Evolutionary conservation across 2,113 vertebrate genomes (phyloP).

Genomic region (Rhea americana): DNA sequence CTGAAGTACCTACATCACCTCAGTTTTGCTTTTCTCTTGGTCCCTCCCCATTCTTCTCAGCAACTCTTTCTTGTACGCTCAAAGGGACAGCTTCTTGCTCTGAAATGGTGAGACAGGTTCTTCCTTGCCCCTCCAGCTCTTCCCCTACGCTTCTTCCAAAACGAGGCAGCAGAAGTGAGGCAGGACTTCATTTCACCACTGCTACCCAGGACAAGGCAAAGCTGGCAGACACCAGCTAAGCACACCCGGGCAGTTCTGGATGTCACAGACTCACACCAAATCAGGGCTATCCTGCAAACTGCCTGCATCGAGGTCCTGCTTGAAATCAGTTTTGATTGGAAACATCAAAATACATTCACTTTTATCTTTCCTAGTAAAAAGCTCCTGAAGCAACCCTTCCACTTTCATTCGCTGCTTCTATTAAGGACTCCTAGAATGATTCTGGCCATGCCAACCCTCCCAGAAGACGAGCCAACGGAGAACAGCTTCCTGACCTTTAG

Average conservation of each 20-base stretch:
- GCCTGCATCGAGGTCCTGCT: neutral
- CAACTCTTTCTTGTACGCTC: neutral
- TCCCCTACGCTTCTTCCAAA: neutral
- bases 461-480: neutral
- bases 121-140: neutral
- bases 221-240: neutral
- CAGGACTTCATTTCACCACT: neutral
- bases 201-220: neutral
- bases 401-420: neutral
- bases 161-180: neutral
- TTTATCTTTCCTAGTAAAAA: neutral
- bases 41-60: neutral
- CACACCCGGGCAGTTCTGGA: neutral
- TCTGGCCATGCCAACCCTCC: neutral
- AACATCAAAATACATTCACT: neutral
- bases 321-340: neutral
- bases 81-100: neutral
- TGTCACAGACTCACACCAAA: neutral
- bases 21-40: neutral
- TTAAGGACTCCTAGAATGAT: neutral
- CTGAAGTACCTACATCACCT: neutral
- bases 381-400: neutral
- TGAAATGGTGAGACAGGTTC: neutral
- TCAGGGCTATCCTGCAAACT: neutral
- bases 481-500: neutral